Conservation (phyloP, 2,888 invertebrate species). For the Eulithis testata region DNA sequence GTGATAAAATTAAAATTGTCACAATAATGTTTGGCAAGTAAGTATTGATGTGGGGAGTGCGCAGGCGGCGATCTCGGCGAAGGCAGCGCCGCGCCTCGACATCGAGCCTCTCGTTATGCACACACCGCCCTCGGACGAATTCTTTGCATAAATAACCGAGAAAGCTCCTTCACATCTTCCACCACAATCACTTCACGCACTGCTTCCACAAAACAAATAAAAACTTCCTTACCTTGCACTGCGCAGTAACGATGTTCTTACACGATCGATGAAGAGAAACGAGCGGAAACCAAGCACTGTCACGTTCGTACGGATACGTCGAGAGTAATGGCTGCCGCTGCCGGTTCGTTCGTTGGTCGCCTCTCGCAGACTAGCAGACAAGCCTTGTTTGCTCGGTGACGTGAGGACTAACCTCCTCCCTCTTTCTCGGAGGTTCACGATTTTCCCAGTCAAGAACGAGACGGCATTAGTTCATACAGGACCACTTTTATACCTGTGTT, state of each 20-base stretch:
- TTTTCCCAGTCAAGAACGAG: slow-evolving; percentile 50
- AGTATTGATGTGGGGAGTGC: slow-evolving; percentile 57
- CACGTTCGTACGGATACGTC: slow-evolving; percentile 80
- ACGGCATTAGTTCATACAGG: slow-evolving; percentile 47
- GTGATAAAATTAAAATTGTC: slow-evolving; percentile 70
- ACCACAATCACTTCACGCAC: slow-evolving; percentile 71
- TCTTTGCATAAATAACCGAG: slow-evolving; percentile 82
- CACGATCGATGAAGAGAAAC: slow-evolving; percentile 79
- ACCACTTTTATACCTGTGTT: slow-evolving; percentile 62
- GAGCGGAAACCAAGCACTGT: slow-evolving; percentile 77
- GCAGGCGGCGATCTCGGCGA: slow-evolving; percentile 64
- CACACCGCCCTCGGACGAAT: slow-evolving; percentile 79
- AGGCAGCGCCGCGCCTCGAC: slow-evolving; percentile 72
- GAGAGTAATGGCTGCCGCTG: slow-evolving; percentile 76
- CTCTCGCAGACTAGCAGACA: slow-evolving; percentile 78
- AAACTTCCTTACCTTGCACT: slow-evolving; percentile 80
- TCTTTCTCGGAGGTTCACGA: slow-evolving; percentile 52
- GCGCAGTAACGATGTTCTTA: slow-evolving; percentile 80
- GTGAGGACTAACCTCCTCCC: slow-evolving; percentile 59
- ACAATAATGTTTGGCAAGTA: slow-evolving; percentile 50
- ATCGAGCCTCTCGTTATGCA: slow-evolving; percentile 69
- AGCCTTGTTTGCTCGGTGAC: slow-evolving; percentile 80
- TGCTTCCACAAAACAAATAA: slow-evolving; percentile 70
- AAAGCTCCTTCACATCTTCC: slow-evolving; percentile 65
- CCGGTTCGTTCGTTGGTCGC: slow-evolving; percentile 70